These are phyloP conservation scores for Sakesphorus luctuosus DNA, from an alignment of 2,113 vertebrate genomes.

Conservation along the genomic window DNA sequence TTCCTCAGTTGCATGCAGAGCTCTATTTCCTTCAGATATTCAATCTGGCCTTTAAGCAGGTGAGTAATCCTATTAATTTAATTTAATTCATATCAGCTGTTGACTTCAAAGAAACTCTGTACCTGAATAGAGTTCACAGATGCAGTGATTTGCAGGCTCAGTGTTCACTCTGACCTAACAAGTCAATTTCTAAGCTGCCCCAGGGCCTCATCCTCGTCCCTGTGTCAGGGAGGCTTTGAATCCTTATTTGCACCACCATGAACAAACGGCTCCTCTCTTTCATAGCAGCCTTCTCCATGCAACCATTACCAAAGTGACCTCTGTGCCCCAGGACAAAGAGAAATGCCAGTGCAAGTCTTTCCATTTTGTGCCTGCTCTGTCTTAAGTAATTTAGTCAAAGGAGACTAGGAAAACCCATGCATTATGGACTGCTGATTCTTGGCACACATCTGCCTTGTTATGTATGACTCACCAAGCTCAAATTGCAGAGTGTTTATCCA, in stretches of 20 bases:
- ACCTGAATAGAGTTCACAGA: not conserved
- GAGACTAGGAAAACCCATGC: not conserved
- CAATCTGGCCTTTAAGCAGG: not conserved
- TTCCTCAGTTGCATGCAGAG: not conserved
- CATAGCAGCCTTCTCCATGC: not conserved
- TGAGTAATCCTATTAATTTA: not conserved
- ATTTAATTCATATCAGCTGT: not conserved
- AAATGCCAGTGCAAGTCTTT: not conserved
- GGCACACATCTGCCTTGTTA: slow-evolving; percentile 4
- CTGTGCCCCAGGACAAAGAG: not conserved
- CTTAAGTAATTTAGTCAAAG: not conserved
- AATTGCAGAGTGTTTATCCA: slow-evolving; percentile 38
- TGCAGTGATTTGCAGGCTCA: not conserved
- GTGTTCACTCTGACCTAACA: not conserved
- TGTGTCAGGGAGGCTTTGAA: not conserved
- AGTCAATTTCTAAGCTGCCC: not conserved
- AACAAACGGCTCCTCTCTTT: not conserved
- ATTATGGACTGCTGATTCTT: slow-evolving; percentile 12
- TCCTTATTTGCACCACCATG: not conserved
- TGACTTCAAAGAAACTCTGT: not conserved
- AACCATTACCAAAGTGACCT: not conserved
- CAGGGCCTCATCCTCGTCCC: not conserved
- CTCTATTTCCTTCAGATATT: not conserved
- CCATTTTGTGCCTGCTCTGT: not conserved
- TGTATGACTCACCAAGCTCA: slow-evolving; percentile 53